These are phyloP conservation scores for Rhimphoctona megacephalus DNA, from an alignment of 2,888 invertebrate genomes.

Conservation along the genomic window DNA sequence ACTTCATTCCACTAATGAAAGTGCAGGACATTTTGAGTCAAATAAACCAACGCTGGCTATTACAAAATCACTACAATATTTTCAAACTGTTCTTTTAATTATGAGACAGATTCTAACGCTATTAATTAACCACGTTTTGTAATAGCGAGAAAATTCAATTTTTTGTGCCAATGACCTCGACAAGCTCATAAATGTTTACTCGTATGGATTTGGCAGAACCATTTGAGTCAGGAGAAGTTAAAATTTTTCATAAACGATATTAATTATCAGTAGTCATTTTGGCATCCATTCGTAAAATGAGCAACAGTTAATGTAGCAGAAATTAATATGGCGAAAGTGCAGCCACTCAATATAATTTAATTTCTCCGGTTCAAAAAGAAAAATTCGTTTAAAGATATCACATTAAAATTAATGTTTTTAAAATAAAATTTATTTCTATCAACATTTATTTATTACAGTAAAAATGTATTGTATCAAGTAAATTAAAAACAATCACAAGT, in stretches of 20 bases:
- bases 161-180: background rate
- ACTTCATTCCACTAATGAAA: constrained; percentile 17
- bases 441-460: background rate
- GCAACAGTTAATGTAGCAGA: constrained; percentile 18
- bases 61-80: background rate
- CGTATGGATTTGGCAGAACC: background rate
- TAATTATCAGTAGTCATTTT: background rate
- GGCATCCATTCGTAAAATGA: constrained; percentile 13
- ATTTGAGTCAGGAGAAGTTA: background rate
- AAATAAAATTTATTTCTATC: background rate
- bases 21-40: background rate
- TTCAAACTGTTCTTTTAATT: background rate
- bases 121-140: background rate
- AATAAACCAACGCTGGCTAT: background rate
- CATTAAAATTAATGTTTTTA: background rate
- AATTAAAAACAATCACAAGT: background rate
- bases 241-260: constrained; percentile 3
- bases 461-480: background rate
- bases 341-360: background rate
- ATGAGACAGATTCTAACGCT: background rate
- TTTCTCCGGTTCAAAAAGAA: background rate
- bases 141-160: background rate
- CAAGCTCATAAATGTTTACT: background rate
- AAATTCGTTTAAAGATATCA: background rate
- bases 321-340: constrained; percentile 12